Evolutionary conservation across 2,113 vertebrate genomes (phyloP), one percentile per base, ranked within the genome.

Genomic region (Psittacula cyanocephala): DNA sequence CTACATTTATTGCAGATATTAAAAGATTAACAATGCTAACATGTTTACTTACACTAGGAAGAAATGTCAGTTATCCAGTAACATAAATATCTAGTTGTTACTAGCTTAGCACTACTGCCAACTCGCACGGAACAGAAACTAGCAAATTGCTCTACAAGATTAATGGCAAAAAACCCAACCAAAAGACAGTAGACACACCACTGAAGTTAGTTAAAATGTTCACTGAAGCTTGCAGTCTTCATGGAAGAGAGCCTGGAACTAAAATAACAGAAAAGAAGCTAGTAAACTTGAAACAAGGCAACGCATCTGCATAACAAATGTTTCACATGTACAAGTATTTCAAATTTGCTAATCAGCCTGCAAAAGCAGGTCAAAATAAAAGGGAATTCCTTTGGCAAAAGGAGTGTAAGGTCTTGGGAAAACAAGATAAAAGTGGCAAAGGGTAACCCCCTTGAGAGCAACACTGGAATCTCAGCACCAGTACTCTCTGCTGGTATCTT

Each of bases 1-100:
- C 96, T 94, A 97, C 72, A 81, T 98, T 98, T 98, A 98, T 98
- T 97, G 96, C 76, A 89, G 97, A 86, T 87, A 92, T 87, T 97
- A 91, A 94, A 81, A 82, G 74, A 82, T 89, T 46, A 94, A 97
- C 93, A 96, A 96, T 64, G 79, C 93, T 82, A 93, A 97, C 97
- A 95, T 65, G 85, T 88, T 96, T 89, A 88, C 88, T 94, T 72
- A 91, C 94, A 94, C 95, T 88, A 88, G 92, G 93, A 94, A 71
- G 76, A 93, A 97, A 88, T 24, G 88, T 83, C 72, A 80, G 67
- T 86, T 94, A 65, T 55, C 69, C 67, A 50, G 84, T 95, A 96
- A 96, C 96, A 97, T 50, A 80, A 95, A 92, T 50, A 44, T 91
- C 96, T 96, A 69, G 76, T 86, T 71, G 95, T 81, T 47, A 83